phyloP scores from a whole-genome alignment of 2,113 vertebrate species.

The Emydura subglobosa region DNA sequence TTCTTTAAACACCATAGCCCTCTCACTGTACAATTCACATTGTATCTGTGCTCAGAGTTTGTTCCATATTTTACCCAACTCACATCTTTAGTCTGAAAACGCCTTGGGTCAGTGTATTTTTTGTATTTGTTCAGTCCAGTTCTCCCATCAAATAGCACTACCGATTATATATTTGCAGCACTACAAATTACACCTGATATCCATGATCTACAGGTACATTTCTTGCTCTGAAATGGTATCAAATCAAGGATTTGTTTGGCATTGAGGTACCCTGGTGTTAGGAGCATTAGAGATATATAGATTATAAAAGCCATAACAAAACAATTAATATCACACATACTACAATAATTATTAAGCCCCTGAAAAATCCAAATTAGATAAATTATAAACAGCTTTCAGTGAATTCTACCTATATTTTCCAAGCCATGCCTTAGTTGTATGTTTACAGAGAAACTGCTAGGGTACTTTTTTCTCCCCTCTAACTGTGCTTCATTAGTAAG shows the following conservation, averaged over 20 bases:
- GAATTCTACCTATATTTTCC: background rate
- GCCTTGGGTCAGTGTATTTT: background rate
- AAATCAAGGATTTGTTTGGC: background rate
- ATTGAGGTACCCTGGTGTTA: background rate
- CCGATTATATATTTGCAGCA: background rate
- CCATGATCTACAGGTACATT: background rate
- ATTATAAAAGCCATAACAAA: background rate
- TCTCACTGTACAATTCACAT: background rate
- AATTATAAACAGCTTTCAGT: background rate
- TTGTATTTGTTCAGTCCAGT: background rate
- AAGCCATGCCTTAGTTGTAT: background rate
- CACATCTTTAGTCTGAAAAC: background rate
- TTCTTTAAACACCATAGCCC: background rate
- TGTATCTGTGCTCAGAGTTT: fast-evolving
- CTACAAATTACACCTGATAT: fast-evolving
- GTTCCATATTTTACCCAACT: background rate
- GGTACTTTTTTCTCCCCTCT: background rate
- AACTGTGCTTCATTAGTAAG: background rate
- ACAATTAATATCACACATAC: background rate
- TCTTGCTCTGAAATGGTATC: background rate
- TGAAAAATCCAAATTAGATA: background rate
- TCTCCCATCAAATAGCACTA: background rate
- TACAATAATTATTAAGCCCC: background rate
- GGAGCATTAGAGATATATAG: background rate
- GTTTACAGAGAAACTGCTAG: background rate